Conservation (phyloP, 2,888 invertebrate genomes). For the Sphecodes monilicornis region DNA sequence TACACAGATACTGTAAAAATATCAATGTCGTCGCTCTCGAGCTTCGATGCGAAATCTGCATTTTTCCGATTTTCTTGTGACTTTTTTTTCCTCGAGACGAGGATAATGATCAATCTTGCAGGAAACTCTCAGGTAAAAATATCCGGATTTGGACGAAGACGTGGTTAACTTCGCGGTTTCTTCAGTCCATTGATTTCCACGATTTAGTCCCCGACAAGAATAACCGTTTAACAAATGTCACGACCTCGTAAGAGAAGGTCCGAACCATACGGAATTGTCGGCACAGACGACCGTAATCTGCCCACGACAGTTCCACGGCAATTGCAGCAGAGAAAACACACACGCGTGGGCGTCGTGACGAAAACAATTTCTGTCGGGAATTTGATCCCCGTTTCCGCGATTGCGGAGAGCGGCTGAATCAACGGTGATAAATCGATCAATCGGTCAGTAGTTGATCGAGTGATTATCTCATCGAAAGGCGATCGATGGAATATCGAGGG, state of each 20-base stretch:
- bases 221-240: not conserved
- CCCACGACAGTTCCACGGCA: constrained; percentile 6
- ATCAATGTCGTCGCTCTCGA: not conserved
- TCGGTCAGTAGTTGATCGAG: not conserved
- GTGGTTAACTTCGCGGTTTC: not conserved
- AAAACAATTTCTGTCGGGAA: not conserved
- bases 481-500: constrained; percentile 39
- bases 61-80: too few species aligned
- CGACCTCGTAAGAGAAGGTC: not conserved
- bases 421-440: not conserved
- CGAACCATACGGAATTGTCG: not conserved
- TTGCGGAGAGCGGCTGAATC: not conserved
- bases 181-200: not conserved
- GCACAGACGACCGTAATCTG: not conserved
- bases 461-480: not conserved
- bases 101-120: not conserved
- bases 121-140: not conserved
- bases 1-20: not conserved
- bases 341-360: constrained; percentile 8
- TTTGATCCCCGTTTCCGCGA: not conserved
- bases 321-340: constrained; percentile 11
- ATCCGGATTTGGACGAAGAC: not conserved
- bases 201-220: constrained; percentile 11
- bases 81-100: too few species aligned
- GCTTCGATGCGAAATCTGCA: not conserved